Conservation (phyloP, 2,888 invertebrate genomes). For the Sinodicranocentrus sp. region DNA sequence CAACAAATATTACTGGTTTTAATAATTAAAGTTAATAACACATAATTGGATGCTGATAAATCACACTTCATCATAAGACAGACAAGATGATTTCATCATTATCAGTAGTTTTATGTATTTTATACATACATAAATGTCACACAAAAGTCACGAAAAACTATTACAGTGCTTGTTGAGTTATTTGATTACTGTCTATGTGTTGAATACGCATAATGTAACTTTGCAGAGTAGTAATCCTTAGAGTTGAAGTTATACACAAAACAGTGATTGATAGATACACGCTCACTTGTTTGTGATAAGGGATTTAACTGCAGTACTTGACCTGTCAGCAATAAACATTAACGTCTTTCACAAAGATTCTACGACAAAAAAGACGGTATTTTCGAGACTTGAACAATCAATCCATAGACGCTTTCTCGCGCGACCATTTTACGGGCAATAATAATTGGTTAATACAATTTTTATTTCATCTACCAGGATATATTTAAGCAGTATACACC, state of each 20-base stretch:
- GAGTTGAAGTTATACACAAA: constrained; percentile 28
- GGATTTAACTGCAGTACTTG: constrained; percentile 1
- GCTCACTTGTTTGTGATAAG: not conserved
- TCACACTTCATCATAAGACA: constrained; percentile 44
- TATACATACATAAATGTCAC: constrained; percentile 42
- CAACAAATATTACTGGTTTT: constrained; percentile 34
- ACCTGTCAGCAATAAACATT: constrained; percentile 20
- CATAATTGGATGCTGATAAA: constrained; percentile 41
- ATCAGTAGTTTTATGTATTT: constrained; percentile 35
- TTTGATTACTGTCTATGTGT: constrained; percentile 23
- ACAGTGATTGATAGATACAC: constrained; percentile 12
- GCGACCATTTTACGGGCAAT: constrained; percentile 21
- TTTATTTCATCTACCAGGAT: constrained; percentile 34
- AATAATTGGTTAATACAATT: not conserved
- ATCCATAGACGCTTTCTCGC: constrained; percentile 20
- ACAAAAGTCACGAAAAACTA: constrained; percentile 32
- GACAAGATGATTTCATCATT: constrained; percentile 49
- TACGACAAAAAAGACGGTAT: not conserved
- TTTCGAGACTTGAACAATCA: constrained; percentile 6
- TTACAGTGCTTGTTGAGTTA: constrained; percentile 35
- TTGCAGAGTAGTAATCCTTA: constrained; percentile 22
- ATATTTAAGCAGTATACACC: constrained; percentile 59
- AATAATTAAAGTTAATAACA: constrained; percentile 54
- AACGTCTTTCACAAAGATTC: constrained; percentile 24
- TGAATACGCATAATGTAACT: constrained; percentile 35